Evolutionary conservation across 2,888 invertebrate species (phyloP), one percentile per base, ranked within the genome.

Genomic region (Drosophila emarginata): DNA sequence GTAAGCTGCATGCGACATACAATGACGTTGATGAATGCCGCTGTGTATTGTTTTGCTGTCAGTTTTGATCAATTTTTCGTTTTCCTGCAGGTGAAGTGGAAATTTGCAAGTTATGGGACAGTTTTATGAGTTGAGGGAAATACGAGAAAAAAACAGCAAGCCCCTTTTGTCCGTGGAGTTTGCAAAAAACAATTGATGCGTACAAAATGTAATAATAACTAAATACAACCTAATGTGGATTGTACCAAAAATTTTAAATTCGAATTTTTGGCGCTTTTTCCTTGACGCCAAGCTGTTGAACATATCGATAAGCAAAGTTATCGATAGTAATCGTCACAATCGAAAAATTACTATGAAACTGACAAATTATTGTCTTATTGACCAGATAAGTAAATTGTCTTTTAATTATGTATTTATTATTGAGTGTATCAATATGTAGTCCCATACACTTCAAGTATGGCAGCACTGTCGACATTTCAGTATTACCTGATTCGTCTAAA

Each of bases 31-130:
- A 84, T 86, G 86, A 80, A 84, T 86, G 86, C 83, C 86, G 67
- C 62, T 77, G 84, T 83, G 84, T 80, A 84, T 84, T 84, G 84
- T 86, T 81, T 67, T 77, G 77, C 81, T 81, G 83, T 83, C 86
- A 81, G 78, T 72, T 85, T 73, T 74, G 81, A 78, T 83, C 81
- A 79, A 72, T 77, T 72, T 79, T 74, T 54, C 32, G 74, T 74
- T 80, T 73, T 61, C 67, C 58, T 79, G 73, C 78, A 82, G 80
- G 80, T 80, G 80, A 81, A 77, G 79, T 76, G 82, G 76, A 82
- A 82, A 82, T 80, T 81, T 81, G 84, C 82, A 78, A 82, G 84
- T 80, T 84, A 73, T 76, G 82, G 76, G 82, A 80, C 80, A 80
- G 73, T 72, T 81, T 77, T 69, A 66, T 78, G 68, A 15, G 53